These are phyloP conservation scores for Belgica antarctica DNA, from an alignment of 2,888 invertebrate species.

Conservation along the genomic window DNA sequence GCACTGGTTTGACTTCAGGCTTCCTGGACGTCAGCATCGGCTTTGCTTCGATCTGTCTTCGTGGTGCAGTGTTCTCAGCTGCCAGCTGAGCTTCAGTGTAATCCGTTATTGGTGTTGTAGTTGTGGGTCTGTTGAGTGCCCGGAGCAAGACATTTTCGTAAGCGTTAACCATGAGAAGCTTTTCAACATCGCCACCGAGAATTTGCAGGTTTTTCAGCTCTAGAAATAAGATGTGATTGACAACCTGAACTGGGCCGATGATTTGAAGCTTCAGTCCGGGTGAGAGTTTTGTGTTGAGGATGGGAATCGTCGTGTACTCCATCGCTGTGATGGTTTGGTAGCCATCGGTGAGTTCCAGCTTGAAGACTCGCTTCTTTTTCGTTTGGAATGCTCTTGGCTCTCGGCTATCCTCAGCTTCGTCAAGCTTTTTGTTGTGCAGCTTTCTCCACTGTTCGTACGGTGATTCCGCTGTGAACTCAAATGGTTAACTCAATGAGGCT, in stretches of 20 bases:
- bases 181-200: conserved; percentile 65
- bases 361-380: conserved; percentile 57
- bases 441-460: conserved; percentile 44
- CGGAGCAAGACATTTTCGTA: conserved; percentile 59
- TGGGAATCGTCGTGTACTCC: conserved; percentile 58
- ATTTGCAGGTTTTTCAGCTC: conserved; percentile 57
- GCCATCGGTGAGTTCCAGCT: conserved; percentile 65
- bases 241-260: conserved; percentile 60
- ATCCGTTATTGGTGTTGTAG: conserved; percentile 48
- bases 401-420: conserved; percentile 42
- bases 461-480: conserved; percentile 45
- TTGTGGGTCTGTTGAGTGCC: conserved; percentile 55
- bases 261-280: conserved; percentile 60
- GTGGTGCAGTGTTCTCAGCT: background rate
- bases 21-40: no score
- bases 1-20: background rate
- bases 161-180: conserved; percentile 56
- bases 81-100: conserved; percentile 26
- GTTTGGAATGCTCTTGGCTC: conserved; percentile 11
- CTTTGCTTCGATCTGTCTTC: background rate
- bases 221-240: conserved; percentile 62
- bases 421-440: conserved; percentile 44
- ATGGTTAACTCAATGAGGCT: background rate
- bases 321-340: conserved; percentile 60
- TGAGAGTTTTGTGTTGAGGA: conserved; percentile 53